These are phyloP conservation scores for Labrus mixtus DNA, from an alignment of 2,113 vertebrate genomes.

Conservation along the genomic window DNA sequence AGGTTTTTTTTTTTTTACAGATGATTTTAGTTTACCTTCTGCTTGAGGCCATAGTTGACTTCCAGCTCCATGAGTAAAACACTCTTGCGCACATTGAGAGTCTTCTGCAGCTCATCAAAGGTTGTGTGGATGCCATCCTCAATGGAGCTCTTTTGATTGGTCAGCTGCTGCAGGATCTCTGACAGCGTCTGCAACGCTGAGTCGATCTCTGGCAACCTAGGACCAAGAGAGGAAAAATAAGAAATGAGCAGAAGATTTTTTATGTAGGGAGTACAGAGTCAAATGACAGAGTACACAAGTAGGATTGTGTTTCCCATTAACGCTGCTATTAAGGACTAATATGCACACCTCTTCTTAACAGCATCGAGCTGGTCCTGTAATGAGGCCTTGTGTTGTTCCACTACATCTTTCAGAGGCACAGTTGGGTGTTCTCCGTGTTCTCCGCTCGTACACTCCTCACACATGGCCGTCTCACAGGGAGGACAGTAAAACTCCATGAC, in stretches of 20 bases:
- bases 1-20: background rate
- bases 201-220: constrained; percentile 96
- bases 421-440: constrained; percentile 96
- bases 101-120: constrained; percentile 97
- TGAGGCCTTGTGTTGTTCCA: constrained; percentile 96
- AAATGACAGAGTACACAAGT: background rate
- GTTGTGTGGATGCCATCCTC: constrained; percentile 94
- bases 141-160: constrained; percentile 93
- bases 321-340: background rate
- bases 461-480: constrained; percentile 98
- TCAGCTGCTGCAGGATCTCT: constrained; percentile 96
- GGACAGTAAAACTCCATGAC: constrained; percentile 99
- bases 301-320: background rate
- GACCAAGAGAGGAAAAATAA: background rate
- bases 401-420: constrained; percentile 94
- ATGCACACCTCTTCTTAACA: constrained; percentile 91
- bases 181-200: constrained; percentile 93
- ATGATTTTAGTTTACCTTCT: constrained; percentile 87
- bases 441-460: constrained; percentile 93
- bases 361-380: constrained; percentile 92
- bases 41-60: constrained; percentile 98
- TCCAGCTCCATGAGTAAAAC: constrained; percentile 98
- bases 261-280: background rate
- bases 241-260: background rate
- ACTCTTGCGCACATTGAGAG: constrained; percentile 94